Conservation (phyloP, 1,140 invertebrate species). For the Dendroctonus ponderosae region DNA sequence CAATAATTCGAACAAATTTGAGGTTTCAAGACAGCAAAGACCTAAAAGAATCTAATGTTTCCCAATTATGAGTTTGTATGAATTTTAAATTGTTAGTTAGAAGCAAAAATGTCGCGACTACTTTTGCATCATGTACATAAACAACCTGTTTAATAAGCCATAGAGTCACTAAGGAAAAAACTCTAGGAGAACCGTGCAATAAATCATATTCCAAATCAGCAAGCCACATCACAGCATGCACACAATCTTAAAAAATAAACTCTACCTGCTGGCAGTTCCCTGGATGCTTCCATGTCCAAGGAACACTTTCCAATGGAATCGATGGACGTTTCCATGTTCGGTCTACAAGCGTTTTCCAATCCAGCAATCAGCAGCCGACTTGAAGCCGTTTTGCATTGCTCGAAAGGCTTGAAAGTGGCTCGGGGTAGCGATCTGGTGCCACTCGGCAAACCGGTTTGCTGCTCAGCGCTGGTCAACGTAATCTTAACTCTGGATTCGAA, state of each 20-base stretch:
- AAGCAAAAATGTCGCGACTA: too few species aligned
- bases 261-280: conserved; percentile 73
- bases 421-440: background rate
- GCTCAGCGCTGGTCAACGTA: background rate
- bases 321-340: conserved; percentile 63
- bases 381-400: too few species aligned
- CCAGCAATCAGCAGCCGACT: background rate
- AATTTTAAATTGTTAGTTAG: too few species aligned
- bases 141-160: background rate
- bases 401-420: background rate
- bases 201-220: background rate
- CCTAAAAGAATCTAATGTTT: too few species aligned
- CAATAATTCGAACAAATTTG: too few species aligned
- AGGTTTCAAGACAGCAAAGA: too few species aligned
- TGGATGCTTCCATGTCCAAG: conserved; percentile 73
- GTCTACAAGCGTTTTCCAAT: too few species aligned
- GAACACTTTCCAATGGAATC: conserved; percentile 80
- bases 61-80: too few species aligned
- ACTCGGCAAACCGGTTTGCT: background rate
- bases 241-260: conserved; percentile 30
- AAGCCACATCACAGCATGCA: conserved; percentile 22
- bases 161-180: background rate
- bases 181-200: background rate
- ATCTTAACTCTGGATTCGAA: background rate
- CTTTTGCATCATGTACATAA: too few species aligned